Evolutionary conservation across 1,140 invertebrate genomes (phyloP).

Genomic region (Pseudoatta argentina): DNA sequence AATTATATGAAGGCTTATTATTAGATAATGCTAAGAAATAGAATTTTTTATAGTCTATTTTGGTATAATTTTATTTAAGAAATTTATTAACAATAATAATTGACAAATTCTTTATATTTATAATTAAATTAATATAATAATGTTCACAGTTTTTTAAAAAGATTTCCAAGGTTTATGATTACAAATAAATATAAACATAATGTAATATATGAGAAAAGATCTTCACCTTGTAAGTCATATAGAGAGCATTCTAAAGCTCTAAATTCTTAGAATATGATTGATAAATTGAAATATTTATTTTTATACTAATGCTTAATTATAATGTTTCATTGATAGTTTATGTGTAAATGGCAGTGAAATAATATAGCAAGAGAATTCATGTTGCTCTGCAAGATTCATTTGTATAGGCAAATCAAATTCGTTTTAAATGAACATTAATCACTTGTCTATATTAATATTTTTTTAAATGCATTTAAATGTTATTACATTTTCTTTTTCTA

Average conservation of each 20-base stretch:
- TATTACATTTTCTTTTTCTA: background rate
- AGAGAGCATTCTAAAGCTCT: background rate
- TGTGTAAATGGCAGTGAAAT: background rate
- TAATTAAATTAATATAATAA: background rate
- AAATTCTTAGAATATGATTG: background rate
- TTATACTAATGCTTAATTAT: background rate
- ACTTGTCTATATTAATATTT: background rate
- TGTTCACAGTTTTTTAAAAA: background rate
- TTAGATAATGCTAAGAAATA: background rate
- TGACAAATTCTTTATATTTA: background rate
- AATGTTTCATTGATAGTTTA: background rate
- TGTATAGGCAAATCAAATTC: background rate
- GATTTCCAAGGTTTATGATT: conserved; percentile 1
- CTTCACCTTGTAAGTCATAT: background rate
- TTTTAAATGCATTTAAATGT: background rate
- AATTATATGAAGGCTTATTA: background rate
- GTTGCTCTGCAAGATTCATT: background rate
- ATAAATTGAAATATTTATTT: background rate
- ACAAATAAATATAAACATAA: background rate
- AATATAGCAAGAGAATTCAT: background rate
- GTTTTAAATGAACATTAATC: conserved; percentile 22
- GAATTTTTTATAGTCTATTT: background rate
- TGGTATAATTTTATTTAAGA: background rate
- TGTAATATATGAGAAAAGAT: background rate
- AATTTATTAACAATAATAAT: conserved; percentile 20